These are phyloP conservation scores for Conopomorpha cramerella DNA, from an alignment of 1,140 invertebrate species.

Conservation along the genomic window DNA sequence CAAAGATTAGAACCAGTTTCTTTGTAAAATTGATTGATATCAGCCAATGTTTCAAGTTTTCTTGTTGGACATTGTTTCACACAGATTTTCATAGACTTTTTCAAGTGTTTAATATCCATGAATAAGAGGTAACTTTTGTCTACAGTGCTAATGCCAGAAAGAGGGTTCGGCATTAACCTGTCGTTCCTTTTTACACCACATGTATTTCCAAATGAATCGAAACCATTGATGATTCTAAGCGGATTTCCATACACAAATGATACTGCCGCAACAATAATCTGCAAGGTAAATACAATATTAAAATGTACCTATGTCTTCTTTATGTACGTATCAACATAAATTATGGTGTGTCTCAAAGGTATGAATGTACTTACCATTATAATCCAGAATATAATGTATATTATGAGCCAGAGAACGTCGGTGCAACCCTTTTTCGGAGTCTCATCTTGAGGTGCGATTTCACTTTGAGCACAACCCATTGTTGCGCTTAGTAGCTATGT, in stretches of 20 bases:
- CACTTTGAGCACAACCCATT: constrained; percentile 52
- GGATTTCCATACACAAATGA: constrained; percentile 90
- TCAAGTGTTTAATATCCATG: constrained; percentile 77
- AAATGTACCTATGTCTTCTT: no score
- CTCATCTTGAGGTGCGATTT: constrained; percentile 54
- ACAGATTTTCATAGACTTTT: constrained; percentile 83
- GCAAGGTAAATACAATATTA: no score
- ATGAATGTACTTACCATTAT: constrained; percentile 78
- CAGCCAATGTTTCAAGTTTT: constrained; percentile 65
- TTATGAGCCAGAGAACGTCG: constrained; percentile 81
- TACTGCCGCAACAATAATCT: constrained; percentile 86
- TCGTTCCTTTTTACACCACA: constrained; percentile 84
- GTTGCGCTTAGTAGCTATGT: no score
- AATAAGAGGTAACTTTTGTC: constrained; percentile 85
- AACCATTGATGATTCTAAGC: constrained; percentile 85
- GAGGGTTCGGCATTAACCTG: constrained; percentile 71
- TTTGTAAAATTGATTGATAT: constrained; percentile 76
- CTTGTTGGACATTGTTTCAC: constrained; percentile 84
- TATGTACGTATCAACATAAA: no score
- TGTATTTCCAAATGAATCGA: constrained; percentile 95
- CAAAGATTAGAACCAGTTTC: constrained; percentile 76
- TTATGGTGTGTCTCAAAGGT: no score
- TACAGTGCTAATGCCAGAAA: constrained; percentile 80
- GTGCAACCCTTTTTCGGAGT: constrained; percentile 71
- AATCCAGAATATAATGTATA: constrained; percentile 86